Evolutionary conservation across 2,888 invertebrate genomes (phyloP), one percentile per base, ranked within the genome.

Genomic region (Drosophila kuntzei): DNA sequence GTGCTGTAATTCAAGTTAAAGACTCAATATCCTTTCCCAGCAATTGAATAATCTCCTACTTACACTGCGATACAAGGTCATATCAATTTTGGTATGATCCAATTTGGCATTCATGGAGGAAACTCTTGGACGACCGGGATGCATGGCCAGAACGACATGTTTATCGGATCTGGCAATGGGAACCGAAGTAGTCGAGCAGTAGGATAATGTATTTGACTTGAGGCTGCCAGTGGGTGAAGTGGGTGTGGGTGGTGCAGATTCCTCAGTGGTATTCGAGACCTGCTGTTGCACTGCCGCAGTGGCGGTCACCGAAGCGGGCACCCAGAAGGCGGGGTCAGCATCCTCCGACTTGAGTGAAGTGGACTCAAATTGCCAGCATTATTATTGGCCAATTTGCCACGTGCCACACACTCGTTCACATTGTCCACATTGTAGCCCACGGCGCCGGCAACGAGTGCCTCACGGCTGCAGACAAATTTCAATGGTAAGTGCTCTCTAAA

Each of bases 31-130:
- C 0, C 0, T 1, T 1, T 6, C 12, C 2, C 27, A 8, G 3
- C 12, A 12, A 1, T 7, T 18, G 1, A 41, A 4, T n/a, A 1
- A 12, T 18, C 1, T 29, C 9, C 3, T 1, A 79, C 82, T 87
- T 91, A 93, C 93, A 86, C 92, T 93, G 87, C 93, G 93, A 79
- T 94, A 94, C n/a, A 94, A 86, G 0, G 94, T 92, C 66, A 93
- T 93, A 87, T 95, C 94, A 58, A 94, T 94, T 90, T 94, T 94
- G 9, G 94, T 93, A 79, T 94, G 94, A 89, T 95, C 95, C 73
- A 95, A 91, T 76, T 95, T 94, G 49, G 94, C 94, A 76, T 95
- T 94, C 94, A 95, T 95, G 18, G 95, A 93, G 16, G 93, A 92
- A 3, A 94, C 92, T 44, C 93, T 92, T 0, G 93, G 93, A 3